A percentile compares a stretch with the other conserved stretches of the same genome.
phyloP scores from a whole-genome alignment of 2,888 invertebrate species.

The Leucoptera coffeella region DNA sequence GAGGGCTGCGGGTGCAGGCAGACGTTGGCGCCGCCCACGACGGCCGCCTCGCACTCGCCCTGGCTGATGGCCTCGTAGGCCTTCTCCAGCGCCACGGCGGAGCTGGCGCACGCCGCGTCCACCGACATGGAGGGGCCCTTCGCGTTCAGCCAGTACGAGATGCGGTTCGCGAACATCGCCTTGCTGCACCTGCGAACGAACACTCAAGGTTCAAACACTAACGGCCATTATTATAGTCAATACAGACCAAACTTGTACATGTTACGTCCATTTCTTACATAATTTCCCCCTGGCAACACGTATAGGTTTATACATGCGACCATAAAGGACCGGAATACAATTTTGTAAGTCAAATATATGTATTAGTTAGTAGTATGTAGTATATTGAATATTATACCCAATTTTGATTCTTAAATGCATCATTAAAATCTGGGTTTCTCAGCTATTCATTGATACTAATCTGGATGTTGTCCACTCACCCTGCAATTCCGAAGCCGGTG shows the following conservation, averaged over 20 bases:
- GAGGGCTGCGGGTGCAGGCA: constrained; percentile 28
- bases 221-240: not conserved
- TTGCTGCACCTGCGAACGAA: not conserved
- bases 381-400: too few relatives aligned
- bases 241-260: not conserved
- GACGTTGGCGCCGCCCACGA: constrained; percentile 46
- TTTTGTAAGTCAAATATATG: too few relatives aligned
- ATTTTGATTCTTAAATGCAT: too few relatives aligned
- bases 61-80: constrained; percentile 1
- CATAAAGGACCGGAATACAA: too few relatives aligned
- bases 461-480: constrained; percentile 14
- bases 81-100: constrained; percentile 2
- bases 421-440: too few relatives aligned
- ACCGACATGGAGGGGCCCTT: constrained; percentile 2
- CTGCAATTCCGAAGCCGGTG: constrained; percentile 19
- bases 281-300: too few relatives aligned
- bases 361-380: too few relatives aligned
- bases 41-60: constrained; percentile 14
- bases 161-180: constrained; percentile 2
- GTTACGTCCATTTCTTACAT: constrained; percentile 4
- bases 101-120: constrained; percentile 1
- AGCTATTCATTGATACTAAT: too few relatives aligned
- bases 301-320: too few relatives aligned
- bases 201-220: too few relatives aligned
- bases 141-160: constrained; percentile 2